A percentile compares a stretch with the other conserved stretches of the same genome.
phyloP scores from a whole-genome alignment of 2,888 invertebrate species.

The Diachrysia chrysitis region DNA sequence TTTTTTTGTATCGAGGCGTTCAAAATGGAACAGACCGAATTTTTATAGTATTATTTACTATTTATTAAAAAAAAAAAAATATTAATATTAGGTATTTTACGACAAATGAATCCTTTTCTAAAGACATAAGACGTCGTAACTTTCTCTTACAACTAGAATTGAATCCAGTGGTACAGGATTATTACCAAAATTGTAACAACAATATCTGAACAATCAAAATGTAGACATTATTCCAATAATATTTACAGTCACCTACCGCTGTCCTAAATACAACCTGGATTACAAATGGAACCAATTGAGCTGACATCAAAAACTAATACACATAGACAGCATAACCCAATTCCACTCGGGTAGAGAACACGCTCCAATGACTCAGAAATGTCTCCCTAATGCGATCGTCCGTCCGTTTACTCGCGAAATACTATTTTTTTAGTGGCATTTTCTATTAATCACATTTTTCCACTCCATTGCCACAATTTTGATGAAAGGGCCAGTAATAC shows the following conservation, averaged over 20 bases:
- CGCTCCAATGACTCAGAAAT: slow-evolving; percentile 62
- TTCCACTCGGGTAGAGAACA: slow-evolving; percentile 40
- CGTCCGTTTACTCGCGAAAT: slow-evolving; percentile 37
- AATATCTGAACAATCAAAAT: too few species aligned
- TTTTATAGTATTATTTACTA: too few species aligned
- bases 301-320: slow-evolving; percentile 54
- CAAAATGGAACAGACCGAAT: too few species aligned
- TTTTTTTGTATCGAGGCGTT: too few species aligned
- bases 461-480: slow-evolving; percentile 30
- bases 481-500: slow-evolving; percentile 24
- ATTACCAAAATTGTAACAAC: too few species aligned
- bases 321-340: slow-evolving; percentile 52
- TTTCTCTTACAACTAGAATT: too few species aligned
- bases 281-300: slow-evolving; percentile 42
- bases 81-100: too few species aligned
- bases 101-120: too few species aligned
- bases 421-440: slow-evolving; percentile 47
- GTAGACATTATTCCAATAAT: neutral
- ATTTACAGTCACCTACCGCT: neutral
- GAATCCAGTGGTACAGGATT: too few species aligned
- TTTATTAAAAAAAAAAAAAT: too few species aligned
- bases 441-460: slow-evolving; percentile 52
- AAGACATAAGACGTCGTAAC: too few species aligned
- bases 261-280: slow-evolving; percentile 20
- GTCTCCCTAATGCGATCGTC: slow-evolving; percentile 57